Evolutionary conservation across 2,113 vertebrate genomes (phyloP).

Genomic region (Rhinopomastus cyanomelas): DNA sequence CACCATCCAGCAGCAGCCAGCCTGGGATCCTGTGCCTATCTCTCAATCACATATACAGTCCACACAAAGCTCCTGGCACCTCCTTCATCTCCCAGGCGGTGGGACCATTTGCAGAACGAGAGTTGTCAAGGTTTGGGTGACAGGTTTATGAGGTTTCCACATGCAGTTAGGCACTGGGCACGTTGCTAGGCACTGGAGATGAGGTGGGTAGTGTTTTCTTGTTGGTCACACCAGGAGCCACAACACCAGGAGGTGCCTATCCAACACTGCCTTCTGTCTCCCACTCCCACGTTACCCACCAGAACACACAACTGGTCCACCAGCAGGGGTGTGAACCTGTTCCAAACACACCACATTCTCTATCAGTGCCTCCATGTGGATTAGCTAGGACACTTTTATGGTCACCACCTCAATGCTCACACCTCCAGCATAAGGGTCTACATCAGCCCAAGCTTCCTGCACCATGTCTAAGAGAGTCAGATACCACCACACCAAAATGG

Average conservation of each 20-base stretch:
- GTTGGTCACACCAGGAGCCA: background rate
- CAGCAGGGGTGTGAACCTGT: background rate
- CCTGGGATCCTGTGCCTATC: background rate
- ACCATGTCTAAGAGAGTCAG: fast-evolving
- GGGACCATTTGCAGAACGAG: background rate
- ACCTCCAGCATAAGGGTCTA: background rate
- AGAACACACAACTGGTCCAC: background rate
- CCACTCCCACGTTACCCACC: background rate
- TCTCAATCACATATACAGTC: background rate
- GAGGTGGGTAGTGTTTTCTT: background rate
- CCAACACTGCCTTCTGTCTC: background rate
- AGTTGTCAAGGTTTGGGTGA: background rate
- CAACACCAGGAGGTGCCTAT: background rate
- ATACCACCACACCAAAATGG: background rate
- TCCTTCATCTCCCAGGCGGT: background rate
- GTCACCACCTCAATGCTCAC: background rate
- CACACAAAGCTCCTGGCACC: fast-evolving
- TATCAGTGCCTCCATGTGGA: background rate
- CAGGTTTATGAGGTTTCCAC: background rate
- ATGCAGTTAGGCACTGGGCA: background rate
- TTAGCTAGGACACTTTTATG: background rate
- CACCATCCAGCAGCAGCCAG: background rate
- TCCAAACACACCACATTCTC: fast-evolving
- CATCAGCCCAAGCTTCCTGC: background rate
- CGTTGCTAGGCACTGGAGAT: background rate